These are phyloP conservation scores for Ridgeia piscesae DNA, from an alignment of 1,140 invertebrate genomes.

Conservation along the genomic window DNA sequence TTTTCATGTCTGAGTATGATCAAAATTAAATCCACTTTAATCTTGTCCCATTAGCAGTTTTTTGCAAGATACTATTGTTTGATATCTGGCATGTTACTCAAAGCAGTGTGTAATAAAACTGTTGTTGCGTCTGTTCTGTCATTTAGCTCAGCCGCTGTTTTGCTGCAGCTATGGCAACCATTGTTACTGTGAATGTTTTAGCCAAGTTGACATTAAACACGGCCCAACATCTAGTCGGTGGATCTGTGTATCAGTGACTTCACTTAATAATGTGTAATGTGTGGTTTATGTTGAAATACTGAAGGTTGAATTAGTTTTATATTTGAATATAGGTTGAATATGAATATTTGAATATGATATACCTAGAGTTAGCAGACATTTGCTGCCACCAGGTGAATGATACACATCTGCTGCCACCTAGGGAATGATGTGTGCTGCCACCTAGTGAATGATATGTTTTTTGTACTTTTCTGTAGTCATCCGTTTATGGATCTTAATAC, in stretches of 20 bases:
- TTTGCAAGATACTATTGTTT: neutral
- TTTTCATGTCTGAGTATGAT: neutral
- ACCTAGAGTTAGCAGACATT: neutral
- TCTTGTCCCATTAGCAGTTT: neutral
- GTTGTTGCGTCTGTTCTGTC: neutral
- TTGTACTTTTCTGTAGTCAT: neutral
- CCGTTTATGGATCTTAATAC: neutral
- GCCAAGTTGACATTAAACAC: neutral
- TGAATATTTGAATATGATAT: too few relatives aligned
- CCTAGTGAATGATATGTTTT: neutral
- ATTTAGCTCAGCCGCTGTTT: neutral
- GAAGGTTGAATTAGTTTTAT: too few relatives aligned
- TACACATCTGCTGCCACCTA: too few relatives aligned
- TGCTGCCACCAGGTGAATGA: neutral
- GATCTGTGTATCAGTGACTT: neutral
- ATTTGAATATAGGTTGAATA: too few relatives aligned
- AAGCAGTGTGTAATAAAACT: neutral
- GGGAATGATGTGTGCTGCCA: neutral
- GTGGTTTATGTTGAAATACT: too few relatives aligned
- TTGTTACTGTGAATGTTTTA: neutral
- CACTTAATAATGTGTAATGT: too few relatives aligned
- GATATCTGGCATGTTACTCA: neutral
- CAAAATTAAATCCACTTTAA: neutral
- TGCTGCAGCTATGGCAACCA: neutral
- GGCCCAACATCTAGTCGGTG: neutral